Evolutionary conservation across 2,888 invertebrate species (phyloP), one percentile per base, ranked within the genome.

Genomic region (Homarus gammarus): DNA sequence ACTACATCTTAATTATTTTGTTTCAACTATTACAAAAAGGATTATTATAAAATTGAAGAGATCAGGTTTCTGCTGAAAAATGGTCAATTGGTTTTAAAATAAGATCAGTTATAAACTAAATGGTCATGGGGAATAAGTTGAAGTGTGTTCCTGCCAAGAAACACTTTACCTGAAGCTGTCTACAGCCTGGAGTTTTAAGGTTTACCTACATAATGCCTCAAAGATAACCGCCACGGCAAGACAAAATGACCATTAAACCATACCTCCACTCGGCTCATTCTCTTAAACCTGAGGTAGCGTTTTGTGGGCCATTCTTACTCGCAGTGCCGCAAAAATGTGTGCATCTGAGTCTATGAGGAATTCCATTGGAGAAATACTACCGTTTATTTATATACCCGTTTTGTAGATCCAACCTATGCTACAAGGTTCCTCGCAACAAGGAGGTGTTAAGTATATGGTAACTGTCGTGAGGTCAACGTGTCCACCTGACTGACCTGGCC

Each of bases 141-240:
- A n/a, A n/a, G 22, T 27, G 44, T 44, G 73, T 44, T 44, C 44
- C 31, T 1, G n/a, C 40, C 33, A 70, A 33, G 70, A 18, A 73
- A 75, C 27, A 15, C 44, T 12, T 40, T 75, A 75, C 44, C 75
- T 75, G 75, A 75, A 40, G 75, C 75, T 75, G 75, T 44, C 75
- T 75, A 75, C 75, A 75, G 75, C 75, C 75, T 75, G 75, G 44
- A 75, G 75, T 73, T 75, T 75, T 75, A 40, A 75, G 40, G 44
- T 75, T 44, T 44, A 44, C 27, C 44, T 44, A 75, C 10, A 75
- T 44, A 64, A 75, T 75, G 75, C 75, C 44, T 75, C 27, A 8
- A 75, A 75, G 12, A 75, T n/a, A 44, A 75, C 27, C 27, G 44
- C 44, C 44, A 40, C 40, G 73, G 40, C 75, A 75, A 75, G 75